Evolutionary conservation across 2,113 vertebrate species (phyloP), one percentile per base, ranked within the genome.

Genomic region (Micronycteris hirsuta): DNA sequence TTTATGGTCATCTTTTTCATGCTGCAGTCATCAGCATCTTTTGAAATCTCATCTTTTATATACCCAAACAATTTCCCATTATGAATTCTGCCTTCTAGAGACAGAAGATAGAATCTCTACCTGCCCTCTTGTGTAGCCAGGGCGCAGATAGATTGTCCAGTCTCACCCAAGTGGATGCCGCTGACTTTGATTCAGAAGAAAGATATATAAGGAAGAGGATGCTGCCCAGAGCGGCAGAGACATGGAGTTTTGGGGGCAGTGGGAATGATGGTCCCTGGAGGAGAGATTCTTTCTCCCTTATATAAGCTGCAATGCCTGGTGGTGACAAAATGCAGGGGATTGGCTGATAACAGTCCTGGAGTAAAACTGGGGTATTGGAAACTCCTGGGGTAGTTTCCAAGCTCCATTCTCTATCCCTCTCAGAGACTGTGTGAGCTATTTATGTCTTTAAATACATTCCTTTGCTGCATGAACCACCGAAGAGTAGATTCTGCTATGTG

Each of bases 401-500:
- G 31, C 19, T 22, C 43, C 83, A 67, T 54, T 70, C n/a, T 43
- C 31, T 56, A 77, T 45, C n/a, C 77, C 43, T 33, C 19, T 83
- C 83, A 86, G 80, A 85, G 49, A 58, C 41, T 90, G 33, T 28
- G 28, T 67, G 77, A 89, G 45, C 58, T 82, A 47, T 76, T 83
- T 67, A 24, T 76, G 47, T 70, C 47, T 82, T 88, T 56, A 92
- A 76, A 83, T 58, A 77, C 16, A 73, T 43, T 87, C 19, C n/a
- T 88, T 83, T 28, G 33, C 70, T 88, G 26, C 61, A 89, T 61
- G 84, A 77, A 70, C 36, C n/a, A 87, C 49, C 76, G 7, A 17
- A 78, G 65, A 81, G 47, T 58, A 83, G 91, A 58, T 83, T 95
- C n/a, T 92, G 13, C 77, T 83, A 49, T 61, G 76, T 92, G 58